Evolutionary conservation across 2,113 vertebrate genomes (phyloP), one percentile per base, ranked within the genome.

Genomic region (Mormyrus lacerda): DNA sequence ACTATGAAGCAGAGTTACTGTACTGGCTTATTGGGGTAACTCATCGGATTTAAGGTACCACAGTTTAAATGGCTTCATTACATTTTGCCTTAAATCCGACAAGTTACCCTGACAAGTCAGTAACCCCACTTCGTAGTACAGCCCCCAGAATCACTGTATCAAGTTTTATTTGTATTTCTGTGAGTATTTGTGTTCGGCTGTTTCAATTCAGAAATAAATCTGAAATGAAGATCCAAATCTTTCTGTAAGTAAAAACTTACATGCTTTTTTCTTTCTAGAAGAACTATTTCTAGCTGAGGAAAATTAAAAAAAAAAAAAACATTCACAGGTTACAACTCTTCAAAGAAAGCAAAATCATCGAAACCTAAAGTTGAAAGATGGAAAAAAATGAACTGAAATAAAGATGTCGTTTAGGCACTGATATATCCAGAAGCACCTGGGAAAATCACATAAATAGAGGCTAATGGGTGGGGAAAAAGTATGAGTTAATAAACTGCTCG

Each of bases 221-320:
- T 39, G 69, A 76, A 76, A 76, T 76, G 13, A 39, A 76, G 69
- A 42, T 76, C 35, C 69, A 35, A 76, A 45, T n/a, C 42, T 84
- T 84, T 84, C 44, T n/a, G 39, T 45, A 84, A 87, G 92, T 92
- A 93, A 91, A 90, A 91, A 96, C 96, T 97, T 96, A 97, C 96
- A 96, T 96, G 96, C 94, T 93, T 95, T 96, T 94, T 96, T 96
- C 94, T 95, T 96, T 96, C 96, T 96, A 88, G 96, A 96, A 95
- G 96, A 96, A 94, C 93, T 96, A 95, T 95, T 96, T 94, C 96
- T 97, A 93, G 96, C 96, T 96, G 94, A 93, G 93, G 93, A 95
- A 92, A 95, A 95, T 90, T 91, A 89, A 95, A 91, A 55, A 95
- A 91, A 55, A 55, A 45, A 53, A 55, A 96, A 90, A 95, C 91